A percentile compares a stretch with the other conserved stretches of the same genome.
phyloP scores from a whole-genome alignment of 2,888 invertebrate species.

The Ormyrus pomaceus region DNA sequence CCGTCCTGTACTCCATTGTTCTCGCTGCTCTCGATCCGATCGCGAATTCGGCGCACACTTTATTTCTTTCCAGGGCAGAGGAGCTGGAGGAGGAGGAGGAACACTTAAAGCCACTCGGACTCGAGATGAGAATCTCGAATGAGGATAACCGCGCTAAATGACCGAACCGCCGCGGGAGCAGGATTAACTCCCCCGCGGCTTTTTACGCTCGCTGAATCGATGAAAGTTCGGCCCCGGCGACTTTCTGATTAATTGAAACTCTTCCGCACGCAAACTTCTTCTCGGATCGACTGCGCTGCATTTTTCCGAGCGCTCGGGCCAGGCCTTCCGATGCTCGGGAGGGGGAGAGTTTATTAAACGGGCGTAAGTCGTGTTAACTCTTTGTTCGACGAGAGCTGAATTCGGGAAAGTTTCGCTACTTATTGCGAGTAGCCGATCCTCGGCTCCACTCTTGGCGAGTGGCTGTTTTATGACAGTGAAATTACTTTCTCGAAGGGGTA shows the following conservation, averaged over 20 bases:
- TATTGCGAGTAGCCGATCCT: too few relatives aligned
- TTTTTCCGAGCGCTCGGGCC: background rate
- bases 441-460: too few relatives aligned
- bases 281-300: background rate
- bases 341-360: too few relatives aligned
- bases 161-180: background rate
- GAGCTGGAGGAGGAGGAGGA: too few relatives aligned
- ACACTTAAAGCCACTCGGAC: conserved; percentile 25
- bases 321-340: background rate
- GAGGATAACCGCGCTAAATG: conserved; percentile 23
- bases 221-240: conserved; percentile 25
- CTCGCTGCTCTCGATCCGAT: background rate
- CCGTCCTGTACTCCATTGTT: conserved; percentile 8
- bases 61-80: background rate
- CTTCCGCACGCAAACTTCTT: background rate
- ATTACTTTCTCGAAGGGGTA: too few relatives aligned
- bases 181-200: conserved; percentile 23
- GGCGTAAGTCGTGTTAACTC: too few relatives aligned
- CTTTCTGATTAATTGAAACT: conserved; percentile 48
- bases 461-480: too few relatives aligned
- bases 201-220: conserved; percentile 27
- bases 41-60: conserved; percentile 7
- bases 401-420: too few relatives aligned
- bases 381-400: too few relatives aligned
- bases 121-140: conserved; percentile 45